Evolutionary conservation across 2,113 vertebrate species (phyloP).

Genomic region (Chionomys nivalis): DNA sequence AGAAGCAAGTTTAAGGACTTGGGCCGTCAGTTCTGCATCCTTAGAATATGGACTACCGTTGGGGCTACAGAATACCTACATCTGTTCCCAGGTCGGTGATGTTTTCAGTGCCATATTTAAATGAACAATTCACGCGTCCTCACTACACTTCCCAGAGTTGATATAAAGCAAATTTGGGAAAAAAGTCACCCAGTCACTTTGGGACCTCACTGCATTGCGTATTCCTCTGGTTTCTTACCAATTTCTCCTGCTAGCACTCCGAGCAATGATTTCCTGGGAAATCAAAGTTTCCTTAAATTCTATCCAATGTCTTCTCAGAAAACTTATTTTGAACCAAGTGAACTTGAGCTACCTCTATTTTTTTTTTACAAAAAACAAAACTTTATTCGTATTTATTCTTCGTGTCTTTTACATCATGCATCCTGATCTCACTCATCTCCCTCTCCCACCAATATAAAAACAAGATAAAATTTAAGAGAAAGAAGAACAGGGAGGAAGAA

Average conservation of each 20-base stretch:
- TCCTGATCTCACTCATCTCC: neutral
- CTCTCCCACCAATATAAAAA: neutral
- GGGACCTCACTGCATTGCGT: neutral
- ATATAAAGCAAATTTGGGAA: neutral
- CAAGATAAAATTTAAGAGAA: neutral
- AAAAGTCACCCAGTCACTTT: neutral
- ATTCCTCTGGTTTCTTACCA: neutral
- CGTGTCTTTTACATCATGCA: neutral
- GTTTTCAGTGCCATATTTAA: neutral
- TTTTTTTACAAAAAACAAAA: neutral
- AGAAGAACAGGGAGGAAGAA: neutral
- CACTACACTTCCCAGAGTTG: neutral
- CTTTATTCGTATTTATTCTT: neutral
- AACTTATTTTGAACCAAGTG: neutral
- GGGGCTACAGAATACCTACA: neutral
- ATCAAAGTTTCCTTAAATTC: slow-evolving; percentile 9
- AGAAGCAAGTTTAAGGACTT: neutral
- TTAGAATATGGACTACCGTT: neutral
- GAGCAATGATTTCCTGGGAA: slow-evolving; percentile 9
- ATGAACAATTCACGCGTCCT: neutral
- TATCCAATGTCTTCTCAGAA: neutral
- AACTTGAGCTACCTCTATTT: neutral
- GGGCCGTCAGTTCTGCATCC: neutral
- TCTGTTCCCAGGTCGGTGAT: neutral
- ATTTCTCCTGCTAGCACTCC: neutral